phyloP scores from a whole-genome alignment of 1,140 invertebrate genomes.

The Orius laevigatus region DNA sequence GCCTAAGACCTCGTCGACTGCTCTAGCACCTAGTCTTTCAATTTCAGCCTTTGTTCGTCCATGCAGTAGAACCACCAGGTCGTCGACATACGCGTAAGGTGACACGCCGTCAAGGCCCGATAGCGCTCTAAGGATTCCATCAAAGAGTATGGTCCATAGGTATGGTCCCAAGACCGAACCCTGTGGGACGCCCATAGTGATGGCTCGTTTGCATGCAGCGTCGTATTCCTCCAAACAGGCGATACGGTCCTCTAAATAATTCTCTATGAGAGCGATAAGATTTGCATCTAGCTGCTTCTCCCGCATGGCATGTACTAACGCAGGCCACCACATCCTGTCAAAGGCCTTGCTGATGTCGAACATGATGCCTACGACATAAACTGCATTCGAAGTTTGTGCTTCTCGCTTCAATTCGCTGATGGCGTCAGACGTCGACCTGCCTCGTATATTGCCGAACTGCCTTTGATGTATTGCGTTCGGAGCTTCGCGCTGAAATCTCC shows the following conservation, averaged over 20 bases:
- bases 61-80: slow-evolving; percentile 11
- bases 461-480: slow-evolving; percentile 9
- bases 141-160: slow-evolving; percentile 30
- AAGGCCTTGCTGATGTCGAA: not conserved
- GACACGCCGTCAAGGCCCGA: slow-evolving; percentile 14
- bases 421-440: slow-evolving; percentile 26
- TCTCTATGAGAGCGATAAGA: not conserved
- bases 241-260: slow-evolving; percentile 30
- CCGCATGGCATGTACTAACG: not conserved
- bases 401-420: not conserved
- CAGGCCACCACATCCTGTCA: not conserved
- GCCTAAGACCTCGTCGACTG: not conserved
- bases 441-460: slow-evolving; percentile 25
- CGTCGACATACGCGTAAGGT: slow-evolving; percentile 26
- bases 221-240: slow-evolving; percentile 25
- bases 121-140: slow-evolving; percentile 20
- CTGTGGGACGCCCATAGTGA: slow-evolving; percentile 22
- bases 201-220: no score
- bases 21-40: not conserved
- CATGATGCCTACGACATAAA: not conserved
- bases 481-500: slow-evolving; percentile 16
- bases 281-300: no score
- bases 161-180: slow-evolving; percentile 23
- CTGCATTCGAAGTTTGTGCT: not conserved
- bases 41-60: slow-evolving; percentile 4